Evolutionary conservation across 2,113 vertebrate genomes (phyloP).

Genomic region (Pristiophorus japonicus): DNA sequence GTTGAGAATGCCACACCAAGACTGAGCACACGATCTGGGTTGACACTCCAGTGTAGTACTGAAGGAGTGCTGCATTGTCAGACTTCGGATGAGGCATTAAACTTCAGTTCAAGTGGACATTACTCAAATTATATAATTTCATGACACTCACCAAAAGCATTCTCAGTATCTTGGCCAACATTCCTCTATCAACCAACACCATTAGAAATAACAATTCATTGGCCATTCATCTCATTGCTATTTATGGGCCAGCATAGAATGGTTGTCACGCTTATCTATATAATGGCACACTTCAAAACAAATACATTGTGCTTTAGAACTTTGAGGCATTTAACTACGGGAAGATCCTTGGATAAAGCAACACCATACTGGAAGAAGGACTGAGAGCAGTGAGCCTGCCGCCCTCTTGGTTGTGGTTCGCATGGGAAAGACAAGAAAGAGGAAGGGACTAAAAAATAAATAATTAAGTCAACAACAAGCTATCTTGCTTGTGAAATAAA

Average conservation of each 20-base stretch:
- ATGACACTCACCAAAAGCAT: too few species aligned
- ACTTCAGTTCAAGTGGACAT: too few species aligned
- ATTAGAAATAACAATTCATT: background rate
- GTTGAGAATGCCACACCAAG: too few species aligned
- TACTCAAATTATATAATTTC: too few species aligned
- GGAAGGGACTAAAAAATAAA: background rate
- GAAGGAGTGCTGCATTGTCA: too few species aligned
- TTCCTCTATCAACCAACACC: background rate
- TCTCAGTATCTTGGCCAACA: background rate
- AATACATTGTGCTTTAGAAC: background rate
- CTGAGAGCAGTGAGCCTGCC: background rate
- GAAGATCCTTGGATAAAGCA: background rate
- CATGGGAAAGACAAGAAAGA: background rate
- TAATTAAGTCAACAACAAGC: background rate
- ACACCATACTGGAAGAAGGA: background rate
- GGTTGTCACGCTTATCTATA: background rate
- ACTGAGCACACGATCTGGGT: too few species aligned
- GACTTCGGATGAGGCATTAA: too few species aligned
- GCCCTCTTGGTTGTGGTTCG: background rate
- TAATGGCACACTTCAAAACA: background rate
- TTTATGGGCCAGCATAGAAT: background rate
- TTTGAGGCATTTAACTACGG: background rate
- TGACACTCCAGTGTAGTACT: too few species aligned
- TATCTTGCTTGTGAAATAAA: background rate
- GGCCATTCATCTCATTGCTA: background rate